Conservation (phyloP, 1,140 invertebrate species). For the Panagrolaimus sp. region DNA sequence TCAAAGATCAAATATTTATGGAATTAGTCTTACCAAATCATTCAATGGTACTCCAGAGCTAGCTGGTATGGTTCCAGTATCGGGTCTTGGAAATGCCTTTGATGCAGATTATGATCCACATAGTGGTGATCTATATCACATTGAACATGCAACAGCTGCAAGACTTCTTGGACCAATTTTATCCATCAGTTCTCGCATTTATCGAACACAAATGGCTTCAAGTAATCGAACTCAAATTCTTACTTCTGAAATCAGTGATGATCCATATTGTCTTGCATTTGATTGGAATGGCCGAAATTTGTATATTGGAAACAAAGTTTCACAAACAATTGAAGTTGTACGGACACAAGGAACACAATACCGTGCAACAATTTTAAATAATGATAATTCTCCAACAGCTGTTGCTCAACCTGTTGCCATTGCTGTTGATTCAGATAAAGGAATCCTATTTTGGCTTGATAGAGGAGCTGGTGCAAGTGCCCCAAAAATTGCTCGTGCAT, state of each 20-base stretch:
- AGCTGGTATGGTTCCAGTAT: slow-evolving; percentile 67
- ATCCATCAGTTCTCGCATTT: slow-evolving; percentile 48
- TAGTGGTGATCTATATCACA: slow-evolving; percentile 64
- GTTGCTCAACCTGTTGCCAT: slow-evolving; percentile 80
- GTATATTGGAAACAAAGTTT: slow-evolving; percentile 82
- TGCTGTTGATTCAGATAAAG: slow-evolving; percentile 80
- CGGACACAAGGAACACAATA: slow-evolving; percentile 64
- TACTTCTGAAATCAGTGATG: slow-evolving; percentile 54
- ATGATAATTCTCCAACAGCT: slow-evolving; percentile 77
- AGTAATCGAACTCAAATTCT: slow-evolving; percentile 80
- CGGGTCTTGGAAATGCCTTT: slow-evolving; percentile 79
- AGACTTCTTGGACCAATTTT: slow-evolving; percentile 66
- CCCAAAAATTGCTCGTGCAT: slow-evolving; percentile 80
- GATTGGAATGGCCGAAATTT: slow-evolving; percentile 93
- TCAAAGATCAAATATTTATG: slow-evolving; percentile 66
- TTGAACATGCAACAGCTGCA: slow-evolving; percentile 53
- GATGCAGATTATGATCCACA: slow-evolving; percentile 85
- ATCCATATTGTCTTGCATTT: slow-evolving; percentile 74
- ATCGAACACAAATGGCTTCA: slow-evolving; percentile 68
- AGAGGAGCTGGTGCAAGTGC: slow-evolving; percentile 79
- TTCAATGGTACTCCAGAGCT: slow-evolving; percentile 40
- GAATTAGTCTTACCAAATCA: slow-evolving; percentile 45
- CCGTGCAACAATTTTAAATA: slow-evolving; percentile 78
- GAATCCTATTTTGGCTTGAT: slow-evolving; percentile 88
- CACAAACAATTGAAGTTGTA: slow-evolving; percentile 85